Evolutionary conservation across 2,888 invertebrate genomes (phyloP).

Genomic region (Ctenicera cuprea): DNA sequence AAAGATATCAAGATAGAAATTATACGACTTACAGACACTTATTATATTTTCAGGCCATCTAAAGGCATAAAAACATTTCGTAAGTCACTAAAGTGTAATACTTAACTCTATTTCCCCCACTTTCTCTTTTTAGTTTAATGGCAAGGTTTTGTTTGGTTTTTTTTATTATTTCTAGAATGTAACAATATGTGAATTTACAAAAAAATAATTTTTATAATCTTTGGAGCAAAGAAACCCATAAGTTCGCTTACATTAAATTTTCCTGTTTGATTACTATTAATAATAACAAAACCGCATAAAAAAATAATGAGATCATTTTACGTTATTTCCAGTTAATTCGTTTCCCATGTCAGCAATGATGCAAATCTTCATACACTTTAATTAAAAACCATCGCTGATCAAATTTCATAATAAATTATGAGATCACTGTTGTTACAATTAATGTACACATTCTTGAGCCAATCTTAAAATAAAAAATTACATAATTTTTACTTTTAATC

Average conservation of each 20-base stretch:
- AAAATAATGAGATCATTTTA: slow-evolving; percentile 34
- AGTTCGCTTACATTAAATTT: background rate
- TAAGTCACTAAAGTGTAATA: background rate
- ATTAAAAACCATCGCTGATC: background rate
- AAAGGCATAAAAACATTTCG: background rate
- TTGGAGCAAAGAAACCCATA: no score
- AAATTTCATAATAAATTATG: slow-evolving; percentile 15
- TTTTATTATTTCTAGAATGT: no score
- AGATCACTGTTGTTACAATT: slow-evolving; percentile 18
- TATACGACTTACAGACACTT: slow-evolving; percentile 41
- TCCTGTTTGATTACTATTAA: background rate
- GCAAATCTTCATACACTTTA: slow-evolving; percentile 6
- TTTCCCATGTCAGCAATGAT: slow-evolving; percentile 14
- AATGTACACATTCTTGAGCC: slow-evolving; percentile 2
- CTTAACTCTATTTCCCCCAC: no score
- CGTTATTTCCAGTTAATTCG: background rate
- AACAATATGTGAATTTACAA: no score
- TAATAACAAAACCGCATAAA: background rate
- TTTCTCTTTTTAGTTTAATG: no score
- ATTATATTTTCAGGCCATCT: slow-evolving; percentile 34
- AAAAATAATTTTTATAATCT: no score
- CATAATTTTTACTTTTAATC: background rate
- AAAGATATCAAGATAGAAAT: slow-evolving; percentile 52
- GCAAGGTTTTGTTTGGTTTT: no score
- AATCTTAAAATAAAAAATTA: background rate